Conservation (phyloP, 2,797 vertebrate genomes). For the Bradypodion ventrale region DNA sequence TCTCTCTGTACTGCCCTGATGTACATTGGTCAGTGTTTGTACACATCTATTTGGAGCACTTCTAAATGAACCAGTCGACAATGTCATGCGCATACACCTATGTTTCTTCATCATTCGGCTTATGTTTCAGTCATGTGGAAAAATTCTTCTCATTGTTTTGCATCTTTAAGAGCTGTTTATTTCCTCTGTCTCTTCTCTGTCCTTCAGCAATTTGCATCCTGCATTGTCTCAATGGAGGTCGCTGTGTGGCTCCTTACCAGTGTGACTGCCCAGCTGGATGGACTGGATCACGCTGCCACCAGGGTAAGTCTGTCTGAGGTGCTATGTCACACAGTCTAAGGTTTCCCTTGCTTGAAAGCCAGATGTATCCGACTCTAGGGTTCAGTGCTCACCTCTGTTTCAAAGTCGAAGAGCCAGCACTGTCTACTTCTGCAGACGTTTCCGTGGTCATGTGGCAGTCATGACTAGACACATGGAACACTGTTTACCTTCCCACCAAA, state of each 20-base stretch:
- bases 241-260: constrained; percentile 90
- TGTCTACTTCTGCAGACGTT: too few relatives aligned
- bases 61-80: background rate
- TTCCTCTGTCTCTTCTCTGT: constrained; percentile 16
- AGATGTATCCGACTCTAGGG: too few relatives aligned
- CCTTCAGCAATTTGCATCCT: constrained; percentile 94
- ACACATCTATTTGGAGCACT: background rate
- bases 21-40: background rate
- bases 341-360: too few relatives aligned
- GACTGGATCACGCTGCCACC: constrained; percentile 93
- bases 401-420: too few relatives aligned
- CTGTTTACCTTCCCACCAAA: too few relatives aligned
- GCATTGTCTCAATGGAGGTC: constrained; percentile 93
- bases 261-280: constrained; percentile 91
- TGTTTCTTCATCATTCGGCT: background rate
- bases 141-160: background rate
- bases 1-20: background rate
- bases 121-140: background rate
- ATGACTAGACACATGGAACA: too few relatives aligned
- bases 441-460: too few relatives aligned
- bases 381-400: too few relatives aligned
- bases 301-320: constrained; percentile 77
- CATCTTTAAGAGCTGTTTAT: background rate
- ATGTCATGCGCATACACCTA: background rate
- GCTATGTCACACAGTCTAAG: background rate